phyloP scores from a whole-genome alignment of 2,888 invertebrate genomes.

The Trachelus stipa region DNA sequence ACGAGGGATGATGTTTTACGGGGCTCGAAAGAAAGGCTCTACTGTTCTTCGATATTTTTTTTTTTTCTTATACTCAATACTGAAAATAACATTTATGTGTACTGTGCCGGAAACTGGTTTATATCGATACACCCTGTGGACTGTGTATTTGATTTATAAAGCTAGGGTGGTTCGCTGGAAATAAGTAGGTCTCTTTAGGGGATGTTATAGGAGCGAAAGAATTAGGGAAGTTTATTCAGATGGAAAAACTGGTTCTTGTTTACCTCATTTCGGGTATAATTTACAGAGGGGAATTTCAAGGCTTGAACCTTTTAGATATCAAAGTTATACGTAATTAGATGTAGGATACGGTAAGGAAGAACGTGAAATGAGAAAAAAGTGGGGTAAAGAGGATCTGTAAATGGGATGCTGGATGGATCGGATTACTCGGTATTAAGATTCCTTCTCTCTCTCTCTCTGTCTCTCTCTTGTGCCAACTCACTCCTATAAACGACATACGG shows the following conservation, averaged over 20 bases:
- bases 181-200: neutral
- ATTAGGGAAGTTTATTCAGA: neutral
- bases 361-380: neutral
- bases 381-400: neutral
- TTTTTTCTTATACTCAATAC: neutral
- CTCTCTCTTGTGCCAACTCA: neutral
- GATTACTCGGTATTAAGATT: constrained; percentile 29
- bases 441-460: constrained; percentile 10
- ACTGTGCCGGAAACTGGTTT: neutral
- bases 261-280: neutral
- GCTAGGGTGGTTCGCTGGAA: neutral
- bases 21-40: neutral
- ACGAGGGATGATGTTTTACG: neutral
- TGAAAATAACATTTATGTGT: neutral
- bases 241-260: neutral
- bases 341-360: neutral
- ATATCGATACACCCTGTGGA: neutral
- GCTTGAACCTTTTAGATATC: neutral
- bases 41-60: neutral
- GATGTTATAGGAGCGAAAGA: neutral
- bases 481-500: neutral
- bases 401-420: neutral
- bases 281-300: neutral
- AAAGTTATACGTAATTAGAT: neutral
- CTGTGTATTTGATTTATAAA: neutral